Evolutionary conservation across 2,113 vertebrate genomes (phyloP), one percentile per base, ranked within the genome.

Genomic region (Tragelaphus scriptus): DNA sequence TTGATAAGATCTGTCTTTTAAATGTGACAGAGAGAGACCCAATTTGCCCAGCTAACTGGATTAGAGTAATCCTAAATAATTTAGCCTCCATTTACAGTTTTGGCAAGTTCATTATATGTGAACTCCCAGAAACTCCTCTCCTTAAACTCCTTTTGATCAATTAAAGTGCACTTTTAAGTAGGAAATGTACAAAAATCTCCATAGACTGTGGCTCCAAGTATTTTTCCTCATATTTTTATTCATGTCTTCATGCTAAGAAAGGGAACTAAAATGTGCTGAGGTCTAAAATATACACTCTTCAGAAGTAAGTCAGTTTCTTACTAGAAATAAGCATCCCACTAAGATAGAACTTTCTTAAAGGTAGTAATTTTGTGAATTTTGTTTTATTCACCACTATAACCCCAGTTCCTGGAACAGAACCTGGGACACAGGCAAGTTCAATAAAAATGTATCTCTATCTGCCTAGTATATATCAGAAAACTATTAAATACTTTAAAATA

Each of bases 1-100:
- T 96, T 8, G 71, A 96, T 97, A 97, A 95, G 86, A 93, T 96
- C 93, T 98, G 97, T 97, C 96, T 97, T 98, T 98, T 94, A 97
- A 96, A 97, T 93, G 88, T 96, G 91, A 93, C 79, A 91, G 44
- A 94, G 56, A 94, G 61, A 98, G 96, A 71, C 77, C 84, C 68
- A 91, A 58, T 98, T 98, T 98, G 94, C 51, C 92, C 95, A 87
- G 36, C 95, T 97, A 95, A 97, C 85, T 79, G 53, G 94, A 95
- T 96, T 79, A 97, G 80, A 91, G 85, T 90, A 85, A 25, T 82
- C 55, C 94, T 95, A 28, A 96, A 96, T 91, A 96, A 94, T 80
- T 92, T 5, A 77, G 89, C 80, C 63, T 95, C 92, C 77, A 82
- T 97, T 97, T 98, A 32, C 19, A 61, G 93, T 97, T 97, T 96